Evolutionary conservation across 1,140 invertebrate genomes (phyloP), one percentile per base, ranked within the genome.

Genomic region (Bombyx mandarina): DNA sequence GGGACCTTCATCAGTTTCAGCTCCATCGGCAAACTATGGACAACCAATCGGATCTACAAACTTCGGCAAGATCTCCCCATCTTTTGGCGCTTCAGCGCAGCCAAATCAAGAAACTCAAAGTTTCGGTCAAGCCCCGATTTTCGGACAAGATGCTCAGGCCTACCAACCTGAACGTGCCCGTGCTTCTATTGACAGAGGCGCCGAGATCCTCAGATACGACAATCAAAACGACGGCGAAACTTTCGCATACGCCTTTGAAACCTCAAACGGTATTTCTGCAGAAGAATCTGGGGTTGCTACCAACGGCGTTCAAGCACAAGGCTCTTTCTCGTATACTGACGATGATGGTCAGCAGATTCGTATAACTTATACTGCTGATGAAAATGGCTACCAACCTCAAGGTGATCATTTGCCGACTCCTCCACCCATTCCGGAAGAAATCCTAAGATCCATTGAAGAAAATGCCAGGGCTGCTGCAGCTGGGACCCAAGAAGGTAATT

Each of bases 311-410:
- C 77, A 67, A 54, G 84, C 82, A 55, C 79, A 85, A 55, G 84
- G 84, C 54, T 79, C 56, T 10, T 87, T 73, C 56, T 69, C 82
- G 6, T 87, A 86, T 51, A 84, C 80, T 45, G 81, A 91, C 53
- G 92, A 93, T 26, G 93, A 96, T 71, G 94, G 95, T 0, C 86
- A 92, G 42, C 74, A 90, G 22, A 91, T 94, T 61, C 88, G 89
- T 1, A 73, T 96, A 9, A 91, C 90, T 8, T 97, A 96, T 85
- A 91, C 92, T 10, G 95, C 95, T 57, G 94, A 95, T 69, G 93
- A 95, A 73, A 93, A 94, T 58, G 94, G 94, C 1, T 96, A 94
- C 80, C 91, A 75, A 55, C 84, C 89, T 2, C 74, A 83, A 57
- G 84, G 88, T 42, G 83, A 81, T 7, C 85, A 88, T 68, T 69